phyloP scores from a whole-genome alignment of 53 echinoderm and acorn worm species.

The Paracentrotus lividus region DNA sequence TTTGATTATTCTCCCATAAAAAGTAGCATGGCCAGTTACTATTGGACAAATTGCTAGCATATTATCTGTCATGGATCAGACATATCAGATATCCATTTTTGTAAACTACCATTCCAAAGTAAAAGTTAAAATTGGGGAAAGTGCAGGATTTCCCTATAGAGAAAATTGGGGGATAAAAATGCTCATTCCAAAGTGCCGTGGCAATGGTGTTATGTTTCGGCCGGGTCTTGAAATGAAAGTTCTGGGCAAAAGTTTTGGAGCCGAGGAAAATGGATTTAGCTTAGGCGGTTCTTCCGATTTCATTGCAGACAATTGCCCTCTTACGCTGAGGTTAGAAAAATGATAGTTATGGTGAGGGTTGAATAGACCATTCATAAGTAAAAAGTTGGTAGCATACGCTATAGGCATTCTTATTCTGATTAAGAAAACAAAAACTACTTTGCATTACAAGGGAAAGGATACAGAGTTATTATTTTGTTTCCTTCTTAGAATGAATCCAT shows the following conservation, averaged over 20 bases:
- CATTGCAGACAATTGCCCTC: constrained; percentile 14
- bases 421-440: too few relatives aligned
- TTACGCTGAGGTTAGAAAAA: not conserved
- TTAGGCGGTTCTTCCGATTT: not conserved
- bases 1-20: constrained; percentile 18
- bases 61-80: constrained; percentile 38
- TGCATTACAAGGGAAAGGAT: too few relatives aligned
- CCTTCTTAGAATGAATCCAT: too few relatives aligned
- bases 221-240: constrained; percentile 31
- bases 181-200: constrained; percentile 26
- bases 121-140: not conserved
- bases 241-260: constrained; percentile 12
- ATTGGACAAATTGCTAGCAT: constrained; percentile 26
- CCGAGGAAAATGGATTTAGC: not conserved
- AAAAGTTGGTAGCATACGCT: not conserved
- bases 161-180: constrained; percentile 20
- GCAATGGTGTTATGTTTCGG: constrained; percentile 28
- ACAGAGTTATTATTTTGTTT: too few relatives aligned
- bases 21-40: constrained; percentile 21
- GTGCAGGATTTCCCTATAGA: constrained; percentile 42
- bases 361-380: not conserved
- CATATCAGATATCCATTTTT: not conserved
- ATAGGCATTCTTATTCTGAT: too few relatives aligned
- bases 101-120: constrained; percentile 2
- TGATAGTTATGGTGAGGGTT: not conserved